Evolutionary conservation across 2,797 vertebrate species (phyloP), one percentile per base, ranked within the genome.

Genomic region (Threskiornis aethiopicus): DNA sequence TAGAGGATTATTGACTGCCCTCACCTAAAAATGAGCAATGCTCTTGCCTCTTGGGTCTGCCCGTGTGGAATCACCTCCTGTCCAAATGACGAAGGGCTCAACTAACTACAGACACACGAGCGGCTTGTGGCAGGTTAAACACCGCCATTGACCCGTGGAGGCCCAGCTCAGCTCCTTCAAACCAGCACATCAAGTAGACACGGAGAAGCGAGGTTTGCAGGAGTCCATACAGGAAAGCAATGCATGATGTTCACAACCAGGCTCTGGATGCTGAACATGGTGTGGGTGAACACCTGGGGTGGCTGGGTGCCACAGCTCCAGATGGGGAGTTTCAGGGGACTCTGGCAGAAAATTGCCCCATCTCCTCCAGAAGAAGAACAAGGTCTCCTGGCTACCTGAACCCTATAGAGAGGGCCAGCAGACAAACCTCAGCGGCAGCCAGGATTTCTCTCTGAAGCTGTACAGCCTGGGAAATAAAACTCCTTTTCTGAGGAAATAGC

Each of bases 131-230:
- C 58, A 85, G 55, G 51, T 89, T 95, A 77, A 87, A 33, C 28
- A 29, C 37, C 3, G 3, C 37, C 59, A 44, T 5, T 83, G 76
- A 91, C 76, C 79, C 4, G 0, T 17, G 51, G 47, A 62, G 20
- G 22, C 66, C 39, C 10, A 17, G 58, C 39, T 84, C 42, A 52
- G 37, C 47, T 84, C 54, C 69, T 84, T 81, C 62, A 57, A 75
- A 71, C 13, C 69, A 62, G 3, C 1, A 0, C 0, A 0, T 41
- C 26, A 35, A 44, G 22, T 0, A 49, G 66, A 46, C 1, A 1
- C 4, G 61, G 44, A 71, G 29, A 70, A 71, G 13, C 1, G 2
- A 86, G 65, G 28, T 52, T 66, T 67, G 41, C 33, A 16, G 66
- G 35, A 71, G 17, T 19, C 44, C 3, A 1, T n/a, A 31, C 9